These are phyloP conservation scores for Pseudomyrmex cubaensis DNA, from an alignment of 1,140 invertebrate species.

Conservation along the genomic window DNA sequence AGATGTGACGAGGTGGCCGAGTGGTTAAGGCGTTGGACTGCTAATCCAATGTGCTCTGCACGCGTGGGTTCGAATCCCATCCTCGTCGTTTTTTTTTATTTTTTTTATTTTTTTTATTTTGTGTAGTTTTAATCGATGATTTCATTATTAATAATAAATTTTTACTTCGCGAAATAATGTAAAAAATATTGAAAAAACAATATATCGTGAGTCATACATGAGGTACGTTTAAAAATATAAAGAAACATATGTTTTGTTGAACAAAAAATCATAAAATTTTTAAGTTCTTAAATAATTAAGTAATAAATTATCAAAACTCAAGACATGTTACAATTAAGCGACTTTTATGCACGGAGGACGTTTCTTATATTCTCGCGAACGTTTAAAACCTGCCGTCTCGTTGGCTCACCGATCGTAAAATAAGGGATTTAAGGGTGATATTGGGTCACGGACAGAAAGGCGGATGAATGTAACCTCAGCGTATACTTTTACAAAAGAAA, in stretches of 20 bases:
- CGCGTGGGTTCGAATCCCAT: conserved; percentile 96
- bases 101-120: not conserved
- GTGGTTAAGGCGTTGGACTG: conserved; percentile 96
- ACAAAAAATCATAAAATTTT: too few species aligned
- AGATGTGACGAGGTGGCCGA: conserved; percentile 92
- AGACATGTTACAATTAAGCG: too few species aligned
- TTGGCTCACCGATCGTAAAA: conserved; percentile 2
- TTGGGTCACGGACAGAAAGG: conserved; percentile 46
- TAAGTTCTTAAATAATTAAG: too few species aligned
- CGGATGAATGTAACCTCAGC: conserved; percentile 7
- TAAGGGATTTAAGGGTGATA: conserved; percentile 36
- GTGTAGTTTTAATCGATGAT: too few species aligned
- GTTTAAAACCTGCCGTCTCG: not conserved
- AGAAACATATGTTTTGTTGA: too few species aligned
- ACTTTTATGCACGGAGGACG: not conserved
- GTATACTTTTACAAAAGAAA: conserved; percentile 53
- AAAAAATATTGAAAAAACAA: too few species aligned
- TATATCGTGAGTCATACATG: too few species aligned
- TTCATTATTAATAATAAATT: not conserved
- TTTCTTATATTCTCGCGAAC: not conserved
- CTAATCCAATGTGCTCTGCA: conserved; percentile 91
- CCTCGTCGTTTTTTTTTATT: conserved; percentile 87
- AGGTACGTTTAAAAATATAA: too few species aligned
- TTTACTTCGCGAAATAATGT: not conserved
- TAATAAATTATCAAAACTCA: too few species aligned